Percentiles rank a stretch among this genome's conserved stretches.
phyloP scores from a whole-genome alignment of 2,797 vertebrate species.

The Microctenopoma steveboyesi region DNA sequence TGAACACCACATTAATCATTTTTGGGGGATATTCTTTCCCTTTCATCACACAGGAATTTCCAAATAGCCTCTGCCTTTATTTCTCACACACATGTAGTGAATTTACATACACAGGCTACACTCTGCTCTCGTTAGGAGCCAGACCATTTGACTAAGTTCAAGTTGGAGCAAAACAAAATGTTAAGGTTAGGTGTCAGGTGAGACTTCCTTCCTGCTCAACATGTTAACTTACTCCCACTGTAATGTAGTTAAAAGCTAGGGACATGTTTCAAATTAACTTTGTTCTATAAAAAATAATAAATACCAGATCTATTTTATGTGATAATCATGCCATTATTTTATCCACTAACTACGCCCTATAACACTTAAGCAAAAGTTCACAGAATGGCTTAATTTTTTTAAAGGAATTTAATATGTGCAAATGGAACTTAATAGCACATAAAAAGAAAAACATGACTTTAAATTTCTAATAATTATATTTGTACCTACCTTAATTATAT shows the following conservation, averaged over 20 bases:
- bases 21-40: slow-evolving; percentile 84
- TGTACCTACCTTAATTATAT: slow-evolving; percentile 88
- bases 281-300: slow-evolving; percentile 5
- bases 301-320: background rate
- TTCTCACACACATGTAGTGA: slow-evolving; percentile 82
- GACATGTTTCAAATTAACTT: slow-evolving; percentile 44
- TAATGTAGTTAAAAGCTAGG: slow-evolving; percentile 38
- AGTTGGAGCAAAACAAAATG: slow-evolving; percentile 77
- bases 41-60: slow-evolving; percentile 87
- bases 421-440: slow-evolving; percentile 45
- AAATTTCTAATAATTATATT: slow-evolving; percentile 85
- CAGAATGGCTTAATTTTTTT: background rate
- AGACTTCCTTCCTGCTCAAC: slow-evolving; percentile 74
- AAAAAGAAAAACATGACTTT: slow-evolving; percentile 53
- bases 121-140: slow-evolving; percentile 77
- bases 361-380: background rate
- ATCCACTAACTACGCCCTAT: background rate
- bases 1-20: slow-evolving; percentile 89
- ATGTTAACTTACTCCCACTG: slow-evolving; percentile 65
- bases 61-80: slow-evolving; percentile 80
- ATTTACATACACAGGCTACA: slow-evolving; percentile 81
- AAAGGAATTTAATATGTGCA: slow-evolving; percentile 5
- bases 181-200: slow-evolving; percentile 77
- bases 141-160: slow-evolving; percentile 77
- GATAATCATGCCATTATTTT: background rate